Evolutionary conservation across 2,888 invertebrate species (phyloP).

Genomic region (Hoplodrina ambigua): DNA sequence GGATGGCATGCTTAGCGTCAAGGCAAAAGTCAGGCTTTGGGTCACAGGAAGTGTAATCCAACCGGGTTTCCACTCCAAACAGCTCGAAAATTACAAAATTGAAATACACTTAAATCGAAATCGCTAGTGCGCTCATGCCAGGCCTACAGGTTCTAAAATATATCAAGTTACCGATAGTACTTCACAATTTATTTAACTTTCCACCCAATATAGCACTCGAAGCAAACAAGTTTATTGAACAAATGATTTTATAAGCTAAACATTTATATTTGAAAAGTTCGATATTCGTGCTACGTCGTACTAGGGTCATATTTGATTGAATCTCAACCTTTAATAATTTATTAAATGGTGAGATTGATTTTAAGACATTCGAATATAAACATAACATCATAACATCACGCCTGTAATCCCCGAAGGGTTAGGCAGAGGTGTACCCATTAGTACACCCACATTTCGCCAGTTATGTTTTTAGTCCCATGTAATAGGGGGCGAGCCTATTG

Average conservation of each 20-base stretch:
- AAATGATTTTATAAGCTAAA: conserved; percentile 11
- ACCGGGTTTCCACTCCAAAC: no score
- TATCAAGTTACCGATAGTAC: conserved; percentile 27
- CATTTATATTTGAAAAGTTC: conserved; percentile 18
- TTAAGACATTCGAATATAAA: background rate
- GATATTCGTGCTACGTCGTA: background rate
- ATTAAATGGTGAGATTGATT: conserved; percentile 12
- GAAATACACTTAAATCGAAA: no score
- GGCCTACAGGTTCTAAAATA: conserved; percentile 9
- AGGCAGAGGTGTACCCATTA: no score
- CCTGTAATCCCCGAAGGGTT: no score
- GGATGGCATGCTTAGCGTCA: no score
- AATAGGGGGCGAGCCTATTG: no score
- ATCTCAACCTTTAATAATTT: conserved; percentile 13
- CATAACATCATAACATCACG: no score
- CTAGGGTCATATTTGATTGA: conserved; percentile 2
- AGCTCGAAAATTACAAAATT: no score
- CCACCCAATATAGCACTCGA: conserved; percentile 17
- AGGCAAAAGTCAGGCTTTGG: no score
- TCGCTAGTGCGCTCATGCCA: background rate
- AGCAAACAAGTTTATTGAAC: conserved; percentile 26
- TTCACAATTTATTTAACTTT: conserved; percentile 28
- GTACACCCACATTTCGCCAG: no score
- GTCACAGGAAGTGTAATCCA: no score
- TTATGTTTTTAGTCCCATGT: no score